Base-by-base conservation (phyloP, 2,797 vertebrate species). In the Sebastes trivittatus region DNA sequence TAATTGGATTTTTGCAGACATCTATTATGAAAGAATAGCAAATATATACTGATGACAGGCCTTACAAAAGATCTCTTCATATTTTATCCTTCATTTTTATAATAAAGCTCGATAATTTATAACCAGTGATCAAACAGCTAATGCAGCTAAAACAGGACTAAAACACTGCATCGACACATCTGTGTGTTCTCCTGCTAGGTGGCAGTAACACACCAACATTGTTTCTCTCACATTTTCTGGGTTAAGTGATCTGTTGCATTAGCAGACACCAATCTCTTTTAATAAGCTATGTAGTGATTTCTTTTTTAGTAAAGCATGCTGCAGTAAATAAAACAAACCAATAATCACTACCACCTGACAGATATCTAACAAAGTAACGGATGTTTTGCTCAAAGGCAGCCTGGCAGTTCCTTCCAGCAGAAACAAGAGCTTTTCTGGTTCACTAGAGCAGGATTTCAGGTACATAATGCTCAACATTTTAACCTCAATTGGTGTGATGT, bases 401-500 rank as follows among this genome's bases (percentile, higher is more conserved):
- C 61, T 23, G 11, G 34, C 62, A 38, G 25, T 18, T n/a, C 22
- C 58, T 56, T 56, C 6, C 55, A 56, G 55, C 22, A 23, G 13
- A 56, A 56, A 56, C 55, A 13, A 25, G 23, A 7, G 55, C 55
- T 14, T 30, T 10, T 34, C 2, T 16, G 16, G 20, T 20, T 62
- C n/a, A 11, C 14, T 9, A 16, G 6, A 60, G n/a, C 6, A 13
- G 2, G 25, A 22, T 20, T 65, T 60, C 23, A 68, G 56, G 27
- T 25, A 27, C n/a, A 20, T 13, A 3, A 32, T 7, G 49, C 11
- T 11, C 1, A 0, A 2, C 22, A 10, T 60, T 46, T 46, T 18
- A 46, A 61, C 14, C 68, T 55, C 54, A 46, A 18, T 46, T 46
- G 42, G 27, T 32, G 64, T 76, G 80, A 87, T 67, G 81, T 86